phyloP scores from a whole-genome alignment of 2,113 vertebrate genomes.

The Amia ocellicauda region DNA sequence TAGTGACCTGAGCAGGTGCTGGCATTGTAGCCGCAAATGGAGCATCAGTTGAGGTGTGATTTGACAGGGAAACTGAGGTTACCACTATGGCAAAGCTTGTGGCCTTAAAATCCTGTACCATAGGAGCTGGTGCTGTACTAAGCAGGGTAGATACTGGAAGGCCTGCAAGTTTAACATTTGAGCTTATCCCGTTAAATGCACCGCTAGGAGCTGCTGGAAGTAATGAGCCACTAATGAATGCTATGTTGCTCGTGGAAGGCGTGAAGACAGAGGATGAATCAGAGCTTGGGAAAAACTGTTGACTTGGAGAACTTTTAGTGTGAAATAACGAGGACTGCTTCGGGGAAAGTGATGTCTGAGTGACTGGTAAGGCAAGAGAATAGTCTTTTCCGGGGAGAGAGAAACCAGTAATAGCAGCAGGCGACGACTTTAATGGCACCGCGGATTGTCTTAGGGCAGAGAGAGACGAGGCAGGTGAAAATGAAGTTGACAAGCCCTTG shows the following conservation, averaged over 20 bases:
- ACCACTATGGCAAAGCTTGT: not conserved
- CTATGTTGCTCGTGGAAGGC: not conserved
- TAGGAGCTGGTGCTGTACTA: not conserved
- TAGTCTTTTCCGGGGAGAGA: conserved; percentile 7
- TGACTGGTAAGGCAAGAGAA: conserved; percentile 1
- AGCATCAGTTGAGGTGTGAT: not conserved
- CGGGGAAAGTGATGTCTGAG: not conserved
- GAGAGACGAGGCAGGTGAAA: not conserved
- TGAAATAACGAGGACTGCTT: not conserved
- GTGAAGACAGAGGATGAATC: not conserved
- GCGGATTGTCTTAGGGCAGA: conserved; percentile 7
- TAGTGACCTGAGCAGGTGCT: not conserved
- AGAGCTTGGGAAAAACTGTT: conserved; percentile 2
- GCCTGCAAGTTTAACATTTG: conserved; percentile 5
- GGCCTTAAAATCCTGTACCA: not conserved
- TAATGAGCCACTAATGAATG: not conserved
- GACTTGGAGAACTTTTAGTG: not conserved
- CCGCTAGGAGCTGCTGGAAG: not conserved
- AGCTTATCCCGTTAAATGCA: conserved; percentile 11
- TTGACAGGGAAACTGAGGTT: not conserved
- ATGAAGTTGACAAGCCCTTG: conserved; percentile 4
- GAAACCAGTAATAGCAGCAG: conserved; percentile 4
- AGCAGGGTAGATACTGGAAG: not conserved
- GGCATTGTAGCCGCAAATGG: not conserved
- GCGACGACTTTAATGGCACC: not conserved